A percentile compares a stretch with the other conserved stretches of the same genome.
These are phyloP conservation scores for Glyphotaelius pellucidus DNA, from an alignment of 2,888 invertebrate genomes.

Conservation along the genomic window DNA sequence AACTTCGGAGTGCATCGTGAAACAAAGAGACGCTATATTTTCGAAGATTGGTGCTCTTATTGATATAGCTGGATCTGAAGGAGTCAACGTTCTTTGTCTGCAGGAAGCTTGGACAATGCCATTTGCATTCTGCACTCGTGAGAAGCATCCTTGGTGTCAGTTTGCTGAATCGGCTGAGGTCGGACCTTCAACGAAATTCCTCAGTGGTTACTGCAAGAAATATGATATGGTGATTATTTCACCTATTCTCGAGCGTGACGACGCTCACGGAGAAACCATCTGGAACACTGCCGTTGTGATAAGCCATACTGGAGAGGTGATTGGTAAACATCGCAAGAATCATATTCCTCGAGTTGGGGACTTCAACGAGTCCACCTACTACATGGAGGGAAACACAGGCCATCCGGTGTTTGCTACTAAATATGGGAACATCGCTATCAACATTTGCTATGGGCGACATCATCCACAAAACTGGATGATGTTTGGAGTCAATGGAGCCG, in stretches of 20 bases:
- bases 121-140: conserved; percentile 97
- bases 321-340: conserved; percentile 99
- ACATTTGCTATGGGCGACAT: conserved; percentile 98
- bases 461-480: conserved; percentile 99
- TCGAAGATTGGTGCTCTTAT: conserved; percentile 85
- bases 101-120: conserved; percentile 99
- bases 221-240: conserved; percentile 96
- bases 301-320: conserved; percentile 87
- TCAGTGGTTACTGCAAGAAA: conserved; percentile 86
- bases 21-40: conserved; percentile 88
- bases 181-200: conserved; percentile 90
- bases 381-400: conserved; percentile 94
- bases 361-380: conserved; percentile 98
- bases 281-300: conserved; percentile 98
- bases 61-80: conserved; percentile 84
- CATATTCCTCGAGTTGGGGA: conserved; percentile 98
- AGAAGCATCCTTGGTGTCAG: conserved; percentile 95
- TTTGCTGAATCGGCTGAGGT: conserved; percentile 92
- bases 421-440: conserved; percentile 93
- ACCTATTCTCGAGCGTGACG: conserved; percentile 95
- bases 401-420: conserved; percentile 95
- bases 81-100: conserved; percentile 93
- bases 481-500: conserved; percentile 97
- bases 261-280: conserved; percentile 86
- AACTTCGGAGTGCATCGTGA: conserved; percentile 83